Base-by-base conservation (phyloP, 2,797 vertebrate genomes). In the Alosa sapidissima region DNA sequence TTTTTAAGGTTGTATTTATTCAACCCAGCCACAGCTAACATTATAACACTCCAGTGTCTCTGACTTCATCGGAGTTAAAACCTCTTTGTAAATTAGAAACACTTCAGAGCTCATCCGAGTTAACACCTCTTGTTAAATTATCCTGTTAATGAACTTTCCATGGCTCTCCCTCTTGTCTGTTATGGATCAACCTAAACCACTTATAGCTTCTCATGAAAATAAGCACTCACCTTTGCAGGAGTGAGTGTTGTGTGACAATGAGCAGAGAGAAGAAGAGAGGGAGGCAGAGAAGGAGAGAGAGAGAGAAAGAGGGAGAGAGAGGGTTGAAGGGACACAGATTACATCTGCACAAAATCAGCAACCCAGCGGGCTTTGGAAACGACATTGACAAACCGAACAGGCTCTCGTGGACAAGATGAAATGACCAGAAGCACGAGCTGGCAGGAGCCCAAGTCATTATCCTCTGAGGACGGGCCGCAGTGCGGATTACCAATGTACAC, bases 331-430 rank as follows among this genome's bases (percentile, higher is more conserved):
- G 49, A n/a, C 41, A 8, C 14, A 41, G 24, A 75, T 45, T 82
- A 86, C 47, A 58, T 85, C 68, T 85, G 24, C 33, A 82, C 45
- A 58, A 60, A 82, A 84, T 33, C 47, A 62, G 11, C 41, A 7
- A 41, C 14, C n/a, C 48, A 13, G 45, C 48, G 19, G 75, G 48
- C 10, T 49, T 78, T 41, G 75, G 33, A 82, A 86, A 82, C 81
- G 52, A 19, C 48, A 33, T 13, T 41, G 72, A 51, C 14, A 81
- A 82, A 60, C 36, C 52, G 82, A 86, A 83, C 55, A 85, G 3
- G 49, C 49, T 13, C 28, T 4, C 19, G 83, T 81, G 14, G 75
- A 13, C 8, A 10, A 14, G 81, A 85, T 60, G 28, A 48, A 82
- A 86, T 33, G 33, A 24, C 81, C 13, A 65, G 0, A 14, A 14